Conservation (phyloP, 2,888 invertebrate genomes). For the Patella caerulea region DNA sequence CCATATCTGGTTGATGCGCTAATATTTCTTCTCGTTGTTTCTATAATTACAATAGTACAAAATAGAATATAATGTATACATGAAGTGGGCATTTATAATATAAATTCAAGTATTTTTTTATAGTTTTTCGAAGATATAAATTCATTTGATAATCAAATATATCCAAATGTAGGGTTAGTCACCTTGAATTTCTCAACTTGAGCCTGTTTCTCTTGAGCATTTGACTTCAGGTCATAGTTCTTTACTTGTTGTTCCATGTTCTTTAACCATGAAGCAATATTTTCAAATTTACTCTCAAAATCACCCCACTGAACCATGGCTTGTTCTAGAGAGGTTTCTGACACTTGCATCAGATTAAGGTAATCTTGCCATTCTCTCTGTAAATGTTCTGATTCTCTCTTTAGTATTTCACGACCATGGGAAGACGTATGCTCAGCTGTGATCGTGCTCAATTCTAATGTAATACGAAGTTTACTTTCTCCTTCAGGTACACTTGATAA, state of each 20-base stretch:
- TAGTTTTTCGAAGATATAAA: neutral
- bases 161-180: conserved; percentile 7
- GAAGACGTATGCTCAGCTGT: conserved; percentile 86
- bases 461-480: conserved; percentile 51
- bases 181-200: conserved; percentile 84
- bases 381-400: conserved; percentile 87
- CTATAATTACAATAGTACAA: conserved; percentile 40
- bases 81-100: no score
- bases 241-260: conserved; percentile 87
- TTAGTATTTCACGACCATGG: conserved; percentile 86
- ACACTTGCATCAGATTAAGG: conserved; percentile 52
- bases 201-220: conserved; percentile 84
- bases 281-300: conserved; percentile 83
- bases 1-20: conserved; percentile 87
- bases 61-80: no score
- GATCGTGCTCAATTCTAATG: conserved; percentile 50
- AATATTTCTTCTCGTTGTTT: conserved; percentile 80
- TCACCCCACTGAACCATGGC: conserved; percentile 90
- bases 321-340: conserved; percentile 81
- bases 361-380: conserved; percentile 86
- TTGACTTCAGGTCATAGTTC: conserved; percentile 86
- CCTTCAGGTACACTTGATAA: conserved; percentile 51
- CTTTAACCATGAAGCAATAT: conserved; percentile 87
- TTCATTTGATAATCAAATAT: neutral
- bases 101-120: no score